Conservation (phyloP, 2,797 vertebrate species). For the Rhinichthys osculus region DNA sequence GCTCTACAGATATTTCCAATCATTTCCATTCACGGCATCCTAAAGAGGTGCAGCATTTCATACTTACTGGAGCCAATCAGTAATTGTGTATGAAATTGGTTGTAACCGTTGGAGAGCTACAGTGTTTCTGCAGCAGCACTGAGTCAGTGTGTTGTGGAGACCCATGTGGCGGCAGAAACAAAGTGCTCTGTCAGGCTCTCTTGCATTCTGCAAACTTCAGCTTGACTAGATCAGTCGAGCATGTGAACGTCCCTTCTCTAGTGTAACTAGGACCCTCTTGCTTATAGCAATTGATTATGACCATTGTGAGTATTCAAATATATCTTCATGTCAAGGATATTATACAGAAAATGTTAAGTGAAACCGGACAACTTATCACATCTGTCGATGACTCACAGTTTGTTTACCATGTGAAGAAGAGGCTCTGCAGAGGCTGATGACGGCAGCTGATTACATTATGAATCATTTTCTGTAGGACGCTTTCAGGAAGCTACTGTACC, state of each 20-base stretch:
- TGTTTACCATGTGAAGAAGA: constrained; percentile 31
- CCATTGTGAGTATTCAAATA: not conserved
- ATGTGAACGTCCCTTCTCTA: constrained; percentile 6
- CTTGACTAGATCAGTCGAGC: constrained; percentile 10
- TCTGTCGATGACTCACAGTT: constrained; percentile 22
- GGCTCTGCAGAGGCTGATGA: constrained; percentile 32
- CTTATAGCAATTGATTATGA: not conserved
- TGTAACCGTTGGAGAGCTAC: not conserved
- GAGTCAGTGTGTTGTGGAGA: not conserved
- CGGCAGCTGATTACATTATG: constrained; percentile 7
- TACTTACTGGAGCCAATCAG: too few species aligned
- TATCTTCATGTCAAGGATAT: not conserved
- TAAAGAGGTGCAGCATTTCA: constrained; percentile 9
- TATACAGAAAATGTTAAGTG: not conserved
- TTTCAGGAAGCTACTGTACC: not conserved
- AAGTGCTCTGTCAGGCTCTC: constrained; percentile 39
- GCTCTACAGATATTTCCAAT: not conserved
- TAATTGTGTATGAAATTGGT: not conserved
- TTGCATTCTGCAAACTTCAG: constrained; percentile 30
- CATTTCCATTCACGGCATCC: not conserved
- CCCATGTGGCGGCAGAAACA: constrained; percentile 13
- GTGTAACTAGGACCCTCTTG: constrained; percentile 2
- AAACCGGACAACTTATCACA: not conserved
- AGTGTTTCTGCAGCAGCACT: constrained; percentile 25
- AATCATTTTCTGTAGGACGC: constrained; percentile 34